Percentiles rank a stretch among this genome's conserved stretches.
Evolutionary conservation across 1,140 invertebrate species (phyloP).

Genomic region (Caenorhabditis brenneri): DNA sequence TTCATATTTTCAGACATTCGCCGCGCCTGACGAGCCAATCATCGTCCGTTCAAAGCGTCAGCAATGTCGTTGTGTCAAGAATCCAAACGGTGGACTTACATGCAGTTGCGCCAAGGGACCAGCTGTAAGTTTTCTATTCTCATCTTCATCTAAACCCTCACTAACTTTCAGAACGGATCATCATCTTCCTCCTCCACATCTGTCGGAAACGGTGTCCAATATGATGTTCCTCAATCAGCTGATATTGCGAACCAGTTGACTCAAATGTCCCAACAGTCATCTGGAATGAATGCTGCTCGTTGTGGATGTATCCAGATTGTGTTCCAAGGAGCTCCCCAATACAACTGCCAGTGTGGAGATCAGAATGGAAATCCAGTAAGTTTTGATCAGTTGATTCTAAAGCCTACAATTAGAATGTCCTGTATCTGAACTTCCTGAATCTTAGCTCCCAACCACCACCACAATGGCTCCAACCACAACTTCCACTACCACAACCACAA

Average conservation of each 20-base stretch:
- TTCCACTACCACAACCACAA: constrained; percentile 43
- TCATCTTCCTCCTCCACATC: neutral
- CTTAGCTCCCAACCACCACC: constrained; percentile 48
- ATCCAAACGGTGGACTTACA: constrained; percentile 44
- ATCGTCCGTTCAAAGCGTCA: constrained; percentile 46
- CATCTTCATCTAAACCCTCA: neutral
- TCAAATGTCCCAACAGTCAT: neutral
- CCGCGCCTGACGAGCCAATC: constrained; percentile 30
- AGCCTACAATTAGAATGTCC: neutral
- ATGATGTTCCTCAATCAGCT: constrained; percentile 21
- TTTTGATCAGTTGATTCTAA: neutral
- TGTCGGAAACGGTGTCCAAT: constrained; percentile 10
- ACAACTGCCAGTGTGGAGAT: constrained; percentile 49
- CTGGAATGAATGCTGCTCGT: neutral
- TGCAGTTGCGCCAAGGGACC: constrained; percentile 48
- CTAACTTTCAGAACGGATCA: neutral
- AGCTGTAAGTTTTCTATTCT: constrained; percentile 24
- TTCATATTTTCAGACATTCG: constrained; percentile 16
- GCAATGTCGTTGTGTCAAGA: constrained; percentile 48
- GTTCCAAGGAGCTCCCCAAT: constrained; percentile 47
- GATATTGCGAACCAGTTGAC: constrained; percentile 17
- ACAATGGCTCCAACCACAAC: constrained; percentile 45
- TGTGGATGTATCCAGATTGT: constrained; percentile 51
- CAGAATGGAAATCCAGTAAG: constrained; percentile 46
- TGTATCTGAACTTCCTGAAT: no score